These are phyloP conservation scores for Lanistes nyassanus DNA, from an alignment of 1,140 invertebrate genomes.

Conservation along the genomic window DNA sequence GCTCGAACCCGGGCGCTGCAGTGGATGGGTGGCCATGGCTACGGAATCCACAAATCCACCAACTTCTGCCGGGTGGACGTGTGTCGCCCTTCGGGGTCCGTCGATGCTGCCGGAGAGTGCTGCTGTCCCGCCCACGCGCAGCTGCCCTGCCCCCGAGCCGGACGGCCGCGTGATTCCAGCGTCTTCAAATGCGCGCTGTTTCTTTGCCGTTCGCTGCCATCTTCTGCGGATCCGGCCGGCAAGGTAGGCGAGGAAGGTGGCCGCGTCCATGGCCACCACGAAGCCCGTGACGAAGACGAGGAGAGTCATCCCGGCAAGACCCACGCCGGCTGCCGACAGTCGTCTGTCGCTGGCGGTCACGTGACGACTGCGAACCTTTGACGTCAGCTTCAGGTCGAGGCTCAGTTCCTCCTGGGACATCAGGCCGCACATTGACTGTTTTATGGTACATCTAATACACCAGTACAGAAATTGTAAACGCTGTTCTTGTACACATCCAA, in stretches of 20 bases:
- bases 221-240: neutral
- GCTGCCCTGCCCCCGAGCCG: neutral
- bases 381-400: constrained; percentile 7
- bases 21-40: neutral
- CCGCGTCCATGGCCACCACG: constrained; percentile 6
- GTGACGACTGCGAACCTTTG: neutral
- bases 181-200: neutral
- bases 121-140: neutral
- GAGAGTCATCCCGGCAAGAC: neutral
- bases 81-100: neutral
- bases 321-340: constrained; percentile 8
- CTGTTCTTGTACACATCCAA: too few relatives aligned
- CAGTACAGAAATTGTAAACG: too few relatives aligned
- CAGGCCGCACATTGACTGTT: too few relatives aligned
- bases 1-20: constrained; percentile 7
- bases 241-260: constrained; percentile 13
- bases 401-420: constrained; percentile 13
- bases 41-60: constrained; percentile 3
- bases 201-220: neutral
- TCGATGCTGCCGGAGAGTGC: neutral
- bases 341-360: neutral
- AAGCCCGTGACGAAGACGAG: constrained; percentile 2
- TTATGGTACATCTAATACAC: too few relatives aligned
- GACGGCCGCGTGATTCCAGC: neutral
- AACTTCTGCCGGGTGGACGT: neutral